Conservation (phyloP, 1,140 invertebrate genomes). For the Ericerus pela region DNA sequence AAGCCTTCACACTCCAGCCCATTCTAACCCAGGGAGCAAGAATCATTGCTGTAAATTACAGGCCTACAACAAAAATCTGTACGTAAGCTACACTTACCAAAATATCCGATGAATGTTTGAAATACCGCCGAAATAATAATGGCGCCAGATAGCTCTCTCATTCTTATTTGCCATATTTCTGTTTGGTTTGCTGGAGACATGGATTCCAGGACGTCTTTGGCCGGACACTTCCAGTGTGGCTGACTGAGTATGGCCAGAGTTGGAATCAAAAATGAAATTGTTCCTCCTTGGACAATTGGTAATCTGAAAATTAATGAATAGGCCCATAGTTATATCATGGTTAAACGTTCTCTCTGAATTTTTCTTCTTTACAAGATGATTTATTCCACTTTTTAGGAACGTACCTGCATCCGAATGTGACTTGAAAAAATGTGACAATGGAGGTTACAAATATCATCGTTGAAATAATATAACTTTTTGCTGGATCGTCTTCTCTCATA, state of each 20-base stretch:
- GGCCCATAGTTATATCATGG: not conserved
- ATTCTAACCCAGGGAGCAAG: no score
- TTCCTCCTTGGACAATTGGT: slow-evolving; percentile 61
- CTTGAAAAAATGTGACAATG: slow-evolving; percentile 63
- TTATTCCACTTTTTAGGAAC: no score
- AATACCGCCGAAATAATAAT: slow-evolving; percentile 67
- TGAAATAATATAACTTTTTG: slow-evolving; percentile 64
- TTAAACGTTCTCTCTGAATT: not conserved
- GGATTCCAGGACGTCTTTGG: slow-evolving; percentile 33
- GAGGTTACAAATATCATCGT: slow-evolving; percentile 82
- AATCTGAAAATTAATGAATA: no score
- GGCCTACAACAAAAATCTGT: no score
- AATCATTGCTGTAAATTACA: no score
- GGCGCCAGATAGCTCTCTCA: slow-evolving; percentile 69
- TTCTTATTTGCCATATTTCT: slow-evolving; percentile 57
- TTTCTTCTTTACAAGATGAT: no score
- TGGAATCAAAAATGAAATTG: slow-evolving; percentile 70
- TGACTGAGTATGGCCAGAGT: slow-evolving; percentile 66
- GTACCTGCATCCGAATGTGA: slow-evolving; percentile 63
- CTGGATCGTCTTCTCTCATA: slow-evolving; percentile 61
- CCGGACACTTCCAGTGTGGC: slow-evolving; percentile 63
- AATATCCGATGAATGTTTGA: slow-evolving; percentile 57
- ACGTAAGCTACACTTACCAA: slow-evolving; percentile 32
- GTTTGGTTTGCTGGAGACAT: slow-evolving; percentile 42
- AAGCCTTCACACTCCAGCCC: no score